Percentiles rank a stretch among this genome's conserved stretches.
These are phyloP conservation scores for Malaclemys terrapin DNA, from an alignment of 2,113 vertebrate species.

Conservation along the genomic window DNA sequence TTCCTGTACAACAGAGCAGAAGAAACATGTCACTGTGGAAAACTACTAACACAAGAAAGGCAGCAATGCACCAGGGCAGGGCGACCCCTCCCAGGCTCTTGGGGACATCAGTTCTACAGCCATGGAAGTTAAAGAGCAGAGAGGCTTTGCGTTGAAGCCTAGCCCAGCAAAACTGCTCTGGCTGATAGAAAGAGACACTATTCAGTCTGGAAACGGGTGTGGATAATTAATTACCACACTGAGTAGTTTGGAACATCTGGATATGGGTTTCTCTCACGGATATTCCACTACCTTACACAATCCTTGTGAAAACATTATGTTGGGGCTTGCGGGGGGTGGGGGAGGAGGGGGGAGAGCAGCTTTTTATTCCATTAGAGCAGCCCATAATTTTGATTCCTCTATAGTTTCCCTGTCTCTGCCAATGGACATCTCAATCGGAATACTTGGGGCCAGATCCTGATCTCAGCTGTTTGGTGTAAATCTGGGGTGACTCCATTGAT, in stretches of 20 bases:
- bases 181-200: fast-evolving
- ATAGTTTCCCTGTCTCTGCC: not conserved
- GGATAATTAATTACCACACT: not conserved
- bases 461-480: not conserved
- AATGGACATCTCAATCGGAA: not conserved
- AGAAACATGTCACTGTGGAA: constrained; percentile 4
- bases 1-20: constrained; percentile 22
- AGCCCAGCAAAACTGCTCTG: not conserved
- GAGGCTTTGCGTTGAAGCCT: not conserved
- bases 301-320: fast-evolving
- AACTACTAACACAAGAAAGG: not conserved
- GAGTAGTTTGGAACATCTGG: not conserved
- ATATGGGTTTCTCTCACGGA: not conserved
- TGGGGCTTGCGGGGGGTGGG: fast-evolving
- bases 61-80: fast-evolving
- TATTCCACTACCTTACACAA: not conserved
- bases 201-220: not conserved
- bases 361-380: not conserved
- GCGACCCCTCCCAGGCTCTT: not conserved
- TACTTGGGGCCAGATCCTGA: not conserved
- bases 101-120: not conserved
- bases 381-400: not conserved
- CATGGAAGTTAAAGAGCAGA: not conserved
- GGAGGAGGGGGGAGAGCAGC: not conserved
- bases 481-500: fast-evolving